Conservation (phyloP, 2,797 vertebrate genomes). For the Lophius americanus region DNA sequence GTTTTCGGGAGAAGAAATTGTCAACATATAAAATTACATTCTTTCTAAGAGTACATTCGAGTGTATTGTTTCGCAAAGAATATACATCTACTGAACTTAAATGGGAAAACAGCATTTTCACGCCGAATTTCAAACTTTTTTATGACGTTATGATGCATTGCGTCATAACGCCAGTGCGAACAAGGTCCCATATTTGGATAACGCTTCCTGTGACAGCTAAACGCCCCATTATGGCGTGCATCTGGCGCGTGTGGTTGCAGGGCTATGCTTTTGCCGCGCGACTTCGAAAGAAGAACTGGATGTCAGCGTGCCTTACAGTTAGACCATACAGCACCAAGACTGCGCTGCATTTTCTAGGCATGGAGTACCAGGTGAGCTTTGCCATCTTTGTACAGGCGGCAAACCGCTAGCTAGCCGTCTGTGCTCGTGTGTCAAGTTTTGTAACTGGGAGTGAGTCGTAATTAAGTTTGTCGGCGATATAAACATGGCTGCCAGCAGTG, state of each 20-base stretch:
- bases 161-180: conserved; percentile 4
- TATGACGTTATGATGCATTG: neutral
- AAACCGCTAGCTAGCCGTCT: conserved; percentile 44
- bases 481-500: conserved; percentile 37
- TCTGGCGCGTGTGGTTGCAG: conserved; percentile 50
- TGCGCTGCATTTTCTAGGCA: conserved; percentile 69
- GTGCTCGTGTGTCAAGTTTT: conserved; percentile 22
- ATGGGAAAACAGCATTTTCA: too few species aligned
- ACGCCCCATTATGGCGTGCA: conserved; percentile 61
- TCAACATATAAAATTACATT: too few species aligned
- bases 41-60: too few species aligned
- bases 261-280: conserved; percentile 43
- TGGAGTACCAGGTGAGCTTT: conserved; percentile 82
- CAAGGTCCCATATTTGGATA: conserved; percentile 62
- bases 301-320: conserved; percentile 22
- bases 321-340: conserved; percentile 69
- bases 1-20: too few species aligned
- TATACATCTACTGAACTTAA: too few species aligned
- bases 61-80: too few species aligned
- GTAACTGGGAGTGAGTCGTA: neutral
- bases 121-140: too few species aligned
- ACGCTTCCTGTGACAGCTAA: conserved; percentile 47
- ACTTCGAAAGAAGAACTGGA: conserved; percentile 29
- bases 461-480: neutral
- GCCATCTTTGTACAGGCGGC: neutral